Base-by-base conservation (phyloP, 2,113 vertebrate genomes). In the Bucco capensis region DNA sequence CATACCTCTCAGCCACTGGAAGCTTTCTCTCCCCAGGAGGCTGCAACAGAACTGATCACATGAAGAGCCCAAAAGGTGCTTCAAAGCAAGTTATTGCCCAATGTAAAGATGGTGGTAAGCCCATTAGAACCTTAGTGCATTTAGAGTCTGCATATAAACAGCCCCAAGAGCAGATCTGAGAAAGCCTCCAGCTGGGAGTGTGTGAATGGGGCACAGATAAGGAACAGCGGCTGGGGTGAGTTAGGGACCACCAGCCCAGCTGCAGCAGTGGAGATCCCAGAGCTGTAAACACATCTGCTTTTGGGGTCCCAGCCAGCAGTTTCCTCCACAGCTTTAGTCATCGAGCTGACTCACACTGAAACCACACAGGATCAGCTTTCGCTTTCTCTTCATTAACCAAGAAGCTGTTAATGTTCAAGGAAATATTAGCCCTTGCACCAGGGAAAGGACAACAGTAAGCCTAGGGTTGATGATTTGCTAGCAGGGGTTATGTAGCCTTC, bases 71-170 rank as follows among this genome's bases (percentile, higher is more conserved):
- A 47, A 58, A 83, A 80, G 7, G 46, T 69, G 31, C 22, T 57
- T 83, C 49, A 49, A 15, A 76, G 27, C 50, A 14, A 53, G 9
- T 1, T 88, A 46, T 2, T 38, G 4, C 37, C 33, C 14, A 69
- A 14, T 0, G 0, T 6, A 8, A 66, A 86, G 31, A 21, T 3
- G 0, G 6, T 30, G 14, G 33, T 27, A 74, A 88, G 12, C 58
- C 60, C 64, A 33, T 7, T 28, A 37, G 28, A 46, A 40, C 9
- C 8, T 1, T 1, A 0, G 0, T 0, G 16, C 23, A 8, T 31
- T 22, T 14, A 10, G 8, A 60, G 25, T 1, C 51, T 35, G 65
- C 31, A 25, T 18, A n/a, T 17, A 16, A 61, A 64, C 16, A 64
- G 35, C 66, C 44, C 19, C 38, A 57, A 18, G 12, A 61, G 69